phyloP scores from a whole-genome alignment of 2,113 vertebrate genomes.

The Climacteris rufus region DNA sequence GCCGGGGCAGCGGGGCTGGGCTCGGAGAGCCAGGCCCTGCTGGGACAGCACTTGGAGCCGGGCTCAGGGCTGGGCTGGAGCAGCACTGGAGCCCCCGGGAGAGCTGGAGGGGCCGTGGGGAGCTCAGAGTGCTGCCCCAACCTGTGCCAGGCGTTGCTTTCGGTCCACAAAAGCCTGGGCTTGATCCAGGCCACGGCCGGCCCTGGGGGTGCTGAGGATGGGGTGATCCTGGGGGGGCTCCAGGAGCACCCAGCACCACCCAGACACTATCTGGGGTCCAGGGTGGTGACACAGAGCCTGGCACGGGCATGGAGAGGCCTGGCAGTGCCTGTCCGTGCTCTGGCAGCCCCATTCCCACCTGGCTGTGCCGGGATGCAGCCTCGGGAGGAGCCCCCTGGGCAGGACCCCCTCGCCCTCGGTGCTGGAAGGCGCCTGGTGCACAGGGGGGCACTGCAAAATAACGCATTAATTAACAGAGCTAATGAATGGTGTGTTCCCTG shows the following conservation, averaged over 20 bases:
- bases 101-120: not conserved
- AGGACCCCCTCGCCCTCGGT: not conserved
- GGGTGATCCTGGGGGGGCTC: not conserved
- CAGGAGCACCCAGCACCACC: accelerated
- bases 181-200: accelerated
- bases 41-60: accelerated
- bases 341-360: not conserved
- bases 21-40: not conserved
- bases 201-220: not conserved
- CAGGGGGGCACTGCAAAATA: constrained; percentile 40
- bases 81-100: not conserved
- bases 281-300: not conserved
- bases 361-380: not conserved
- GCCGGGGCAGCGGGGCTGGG: not conserved
- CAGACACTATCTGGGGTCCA: accelerated
- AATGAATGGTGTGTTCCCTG: not conserved
- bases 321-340: not conserved
- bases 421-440: not conserved
- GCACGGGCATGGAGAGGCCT: not conserved
- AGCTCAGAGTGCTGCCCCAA: accelerated
- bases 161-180: not conserved
- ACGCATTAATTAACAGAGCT: not conserved
- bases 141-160: no score
- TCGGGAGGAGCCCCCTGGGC: not conserved
- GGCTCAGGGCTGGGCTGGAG: not conserved